Conservation (phyloP, 64 coral and sea anemone genomes). For the Exaiptasia diaphana region DNA sequence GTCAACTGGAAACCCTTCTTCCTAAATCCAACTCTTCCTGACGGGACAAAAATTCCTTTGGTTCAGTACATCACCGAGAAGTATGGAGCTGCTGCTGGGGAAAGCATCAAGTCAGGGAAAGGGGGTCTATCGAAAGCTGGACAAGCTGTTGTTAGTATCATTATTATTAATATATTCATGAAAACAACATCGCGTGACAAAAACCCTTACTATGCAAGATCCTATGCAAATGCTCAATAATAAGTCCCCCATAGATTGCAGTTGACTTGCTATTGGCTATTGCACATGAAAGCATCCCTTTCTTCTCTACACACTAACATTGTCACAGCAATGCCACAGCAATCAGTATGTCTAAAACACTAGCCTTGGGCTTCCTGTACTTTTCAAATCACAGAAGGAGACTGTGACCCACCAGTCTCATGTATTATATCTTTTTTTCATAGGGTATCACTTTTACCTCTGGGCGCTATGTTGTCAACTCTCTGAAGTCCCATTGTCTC, state of each 20-base stretch:
- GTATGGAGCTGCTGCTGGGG: constrained; percentile 64
- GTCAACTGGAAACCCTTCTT: constrained; percentile 93
- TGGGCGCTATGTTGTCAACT: constrained; percentile 70
- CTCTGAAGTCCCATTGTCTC: constrained; percentile 89
- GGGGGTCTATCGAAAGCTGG: constrained; percentile 63
- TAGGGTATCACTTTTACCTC: constrained; percentile 78
- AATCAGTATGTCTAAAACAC: too few relatives aligned
- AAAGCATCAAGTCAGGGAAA: constrained; percentile 18
- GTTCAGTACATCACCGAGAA: constrained; percentile 60
- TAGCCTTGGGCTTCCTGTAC: too few relatives aligned
- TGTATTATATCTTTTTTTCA: background rate
- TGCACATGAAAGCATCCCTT: too few relatives aligned
- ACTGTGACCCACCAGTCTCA: too few relatives aligned
- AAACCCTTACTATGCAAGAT: too few relatives aligned
- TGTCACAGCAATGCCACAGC: too few relatives aligned
- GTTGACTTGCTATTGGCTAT: too few relatives aligned
- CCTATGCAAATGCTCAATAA: too few relatives aligned
- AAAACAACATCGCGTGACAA: background rate
- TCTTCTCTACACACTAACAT: too few relatives aligned
- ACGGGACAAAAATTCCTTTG: constrained; percentile 64
- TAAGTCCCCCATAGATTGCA: too few relatives aligned
- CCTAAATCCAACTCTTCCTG: constrained; percentile 62
- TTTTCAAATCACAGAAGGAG: too few relatives aligned
- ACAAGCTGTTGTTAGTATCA: constrained; percentile 40
- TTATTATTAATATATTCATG: background rate